Conservation (phyloP, 2,888 invertebrate genomes). For the Cerastoderma edule region DNA sequence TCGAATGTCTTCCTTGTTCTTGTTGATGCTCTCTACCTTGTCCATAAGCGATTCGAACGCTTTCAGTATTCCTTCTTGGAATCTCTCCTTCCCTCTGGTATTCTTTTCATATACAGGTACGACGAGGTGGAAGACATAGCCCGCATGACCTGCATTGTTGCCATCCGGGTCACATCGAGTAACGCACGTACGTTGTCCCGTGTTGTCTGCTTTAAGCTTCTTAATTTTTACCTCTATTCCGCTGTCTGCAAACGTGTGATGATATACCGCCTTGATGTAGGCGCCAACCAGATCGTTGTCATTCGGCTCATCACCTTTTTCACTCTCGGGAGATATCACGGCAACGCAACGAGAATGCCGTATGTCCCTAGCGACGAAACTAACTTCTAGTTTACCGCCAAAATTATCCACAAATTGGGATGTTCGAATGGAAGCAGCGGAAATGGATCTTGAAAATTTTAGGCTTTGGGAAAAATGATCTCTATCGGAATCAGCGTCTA, state of each 20-base stretch:
- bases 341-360: neutral
- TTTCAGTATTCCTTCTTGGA: neutral
- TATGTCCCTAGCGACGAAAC: neutral
- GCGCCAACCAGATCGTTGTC: neutral
- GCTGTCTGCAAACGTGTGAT: neutral
- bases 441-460: too few species aligned
- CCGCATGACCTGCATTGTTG: neutral
- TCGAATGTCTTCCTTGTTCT: neutral
- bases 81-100: neutral
- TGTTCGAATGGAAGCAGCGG: too few species aligned
- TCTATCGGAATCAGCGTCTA: too few species aligned
- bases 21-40: neutral
- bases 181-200: neutral
- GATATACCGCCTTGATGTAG: conserved; percentile 1
- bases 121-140: neutral
- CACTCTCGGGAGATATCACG: neutral
- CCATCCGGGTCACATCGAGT: neutral
- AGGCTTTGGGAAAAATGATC: too few species aligned
- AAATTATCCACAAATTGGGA: too few species aligned
- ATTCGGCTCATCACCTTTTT: neutral
- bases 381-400: neutral
- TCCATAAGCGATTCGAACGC: neutral
- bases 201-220: neutral
- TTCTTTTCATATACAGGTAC: neutral
- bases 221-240: neutral